Base-by-base conservation (phyloP, 2,888 invertebrate species). In the Apodemia mormo region DNA sequence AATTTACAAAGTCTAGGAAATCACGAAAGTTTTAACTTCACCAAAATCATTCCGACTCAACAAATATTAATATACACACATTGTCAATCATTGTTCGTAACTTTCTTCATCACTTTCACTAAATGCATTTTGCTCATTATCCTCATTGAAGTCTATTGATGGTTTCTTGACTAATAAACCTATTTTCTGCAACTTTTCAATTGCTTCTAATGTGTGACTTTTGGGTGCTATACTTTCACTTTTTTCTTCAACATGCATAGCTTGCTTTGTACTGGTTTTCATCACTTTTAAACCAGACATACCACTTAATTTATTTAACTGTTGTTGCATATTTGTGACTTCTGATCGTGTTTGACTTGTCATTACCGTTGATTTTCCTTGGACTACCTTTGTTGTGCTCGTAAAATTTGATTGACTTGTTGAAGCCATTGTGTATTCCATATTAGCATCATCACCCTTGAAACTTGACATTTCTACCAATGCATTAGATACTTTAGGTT, bases 111-210 rank as follows among this genome's bases (percentile, higher is more conserved):
- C 82, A 56, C 79, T 82, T 37, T 78, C 80, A 73, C 76, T 76
- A 73, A 76, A 81, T 14, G 79, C 81, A 64, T 86, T 82, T 66
- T 81, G 76, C 61, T 85, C 85, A 76, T 79, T 83, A 45, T 82
- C 81, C 65, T 86, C 84, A 71, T 79, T 81, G n/a, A 77, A 72
- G 40, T 87, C 90, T 70, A 86, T 66, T 7, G 87, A 85, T 37
- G 93, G 93, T 71, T 91, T 92, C 76, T 93, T 92, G 9, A 93
- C 83, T 76, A 92, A 80, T 10, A 93, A 81, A 68, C 93, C 93
- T 74, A 90, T 90, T 77, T 84, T 89, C 76, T 90, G 91, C 73
- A 93, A 82, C 74, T 84, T 92, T 78, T 92, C 86, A 77, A 93
- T 86, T n/a, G 92, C 91, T 70, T 88, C 88, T 78, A 92, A 79